Evolutionary conservation across 2,888 invertebrate species (phyloP), one percentile per base, ranked within the genome.

Genomic region (Harmothoe impar): DNA sequence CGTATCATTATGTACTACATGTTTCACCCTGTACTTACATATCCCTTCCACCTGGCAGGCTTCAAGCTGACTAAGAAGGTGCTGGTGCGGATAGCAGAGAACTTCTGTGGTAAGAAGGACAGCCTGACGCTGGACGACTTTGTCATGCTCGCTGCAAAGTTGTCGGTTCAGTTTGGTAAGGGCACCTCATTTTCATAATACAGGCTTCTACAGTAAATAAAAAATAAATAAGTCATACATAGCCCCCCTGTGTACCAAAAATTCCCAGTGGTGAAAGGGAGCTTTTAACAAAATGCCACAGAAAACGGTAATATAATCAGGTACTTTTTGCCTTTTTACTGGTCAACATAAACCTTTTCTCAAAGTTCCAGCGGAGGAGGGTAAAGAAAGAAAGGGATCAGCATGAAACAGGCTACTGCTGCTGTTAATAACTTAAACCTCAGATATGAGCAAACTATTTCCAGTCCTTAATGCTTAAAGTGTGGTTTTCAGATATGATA

Each of bases 41-140:
- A n/a, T n/a, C n/a, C n/a, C n/a, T n/a, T n/a, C n/a, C n/a, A n/a
- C n/a, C 43, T 43, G 43, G 10, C 89, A 91, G 91, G 91, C 17
- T 91, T 33, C 62, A 88, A 78, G 29, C 43, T 91, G 51, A 62
- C 86, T 56, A 91, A 89, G 89, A 72, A 88, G 81, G 85, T 88
- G 0, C 89, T 89, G 43, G 90, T 68, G 5, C 35, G 43, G 15
- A 90, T 91, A 23, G 88, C 85, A 5, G 35, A 90, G 51, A 56
- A 88, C 31, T 91, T 90, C 81, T 91, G 91, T 88, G 91, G 84
- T 5, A 91, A 90, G 29, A 31, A 81, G 23, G 90, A 90, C n/a
- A 29, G 72, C 54, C 68, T 91, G 43, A 89, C 51, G n/a, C 62
- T 91, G 12, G 91, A 91, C 35, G 91, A 91, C 62, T 91, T 91